Conservation (phyloP, 2,888 invertebrate genomes). For the Alentia gelatinosa region DNA sequence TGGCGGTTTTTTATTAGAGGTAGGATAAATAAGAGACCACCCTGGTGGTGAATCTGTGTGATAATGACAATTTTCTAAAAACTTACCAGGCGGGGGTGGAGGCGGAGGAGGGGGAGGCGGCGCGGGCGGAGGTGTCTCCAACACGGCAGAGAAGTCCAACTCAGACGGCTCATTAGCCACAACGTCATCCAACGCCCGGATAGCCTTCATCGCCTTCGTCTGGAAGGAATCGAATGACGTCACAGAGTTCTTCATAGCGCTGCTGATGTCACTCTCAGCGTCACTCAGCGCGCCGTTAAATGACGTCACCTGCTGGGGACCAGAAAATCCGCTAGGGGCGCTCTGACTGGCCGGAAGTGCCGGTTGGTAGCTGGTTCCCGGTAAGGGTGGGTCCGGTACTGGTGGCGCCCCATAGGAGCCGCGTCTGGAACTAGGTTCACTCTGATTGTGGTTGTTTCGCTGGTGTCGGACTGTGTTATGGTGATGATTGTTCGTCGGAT, state of each 20-base stretch:
- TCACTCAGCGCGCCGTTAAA: conserved; percentile 36
- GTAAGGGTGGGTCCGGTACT: not conserved
- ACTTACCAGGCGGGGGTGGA: conserved; percentile 63
- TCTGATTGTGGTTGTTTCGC: not conserved
- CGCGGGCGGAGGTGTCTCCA: conserved; percentile 3
- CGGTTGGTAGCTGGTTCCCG: not conserved
- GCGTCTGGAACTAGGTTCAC: not conserved
- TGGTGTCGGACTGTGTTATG: no score
- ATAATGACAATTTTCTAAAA: no score
- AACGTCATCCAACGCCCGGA: conserved; percentile 78
- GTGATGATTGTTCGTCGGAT: not conserved
- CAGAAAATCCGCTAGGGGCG: conserved; percentile 34
- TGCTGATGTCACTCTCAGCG: conserved; percentile 45
- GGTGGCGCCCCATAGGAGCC: not conserved
- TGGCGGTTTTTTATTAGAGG: no score
- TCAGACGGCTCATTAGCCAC: conserved; percentile 71
- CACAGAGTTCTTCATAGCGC: conserved; percentile 50
- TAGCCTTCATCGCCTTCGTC: conserved; percentile 71
- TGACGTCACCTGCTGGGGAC: not conserved
- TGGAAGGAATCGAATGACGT: conserved; percentile 70
- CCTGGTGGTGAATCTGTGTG: no score
- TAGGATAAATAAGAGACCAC: no score
- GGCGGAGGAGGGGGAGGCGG: conserved; percentile 57
- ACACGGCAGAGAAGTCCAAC: not conserved
- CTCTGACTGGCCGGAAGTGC: not conserved